phyloP scores from a whole-genome alignment of 2,888 invertebrate genomes.

The Xestia ashworthii region DNA sequence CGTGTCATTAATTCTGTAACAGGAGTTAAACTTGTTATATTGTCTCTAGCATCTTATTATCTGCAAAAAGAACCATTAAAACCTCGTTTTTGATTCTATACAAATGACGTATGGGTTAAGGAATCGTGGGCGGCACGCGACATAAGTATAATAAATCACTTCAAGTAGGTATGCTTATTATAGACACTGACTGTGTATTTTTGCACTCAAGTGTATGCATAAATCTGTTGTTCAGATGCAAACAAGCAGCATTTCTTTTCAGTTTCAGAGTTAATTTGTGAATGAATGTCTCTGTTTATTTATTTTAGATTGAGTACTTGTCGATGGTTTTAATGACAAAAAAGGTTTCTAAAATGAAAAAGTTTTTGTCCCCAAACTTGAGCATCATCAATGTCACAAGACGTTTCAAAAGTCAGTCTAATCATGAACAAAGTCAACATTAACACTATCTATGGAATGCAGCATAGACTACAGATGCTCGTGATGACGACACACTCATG shows the following conservation, averaged over 20 bases:
- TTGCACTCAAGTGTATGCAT: constrained; percentile 66
- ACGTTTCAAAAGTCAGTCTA: constrained; percentile 25
- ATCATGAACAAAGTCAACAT: constrained; percentile 68
- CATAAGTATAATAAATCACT: constrained; percentile 72
- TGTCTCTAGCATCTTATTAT: constrained; percentile 51
- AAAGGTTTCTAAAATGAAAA: not conserved
- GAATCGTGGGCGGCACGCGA: constrained; percentile 69
- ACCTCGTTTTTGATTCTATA: constrained; percentile 63
- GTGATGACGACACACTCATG: constrained; percentile 75
- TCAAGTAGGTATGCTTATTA: constrained; percentile 59
- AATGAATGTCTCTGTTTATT: constrained; percentile 47
- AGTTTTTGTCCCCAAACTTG: not conserved
- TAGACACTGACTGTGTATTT: constrained; percentile 61
- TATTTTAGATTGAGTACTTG: constrained; percentile 46
- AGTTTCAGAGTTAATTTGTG: constrained; percentile 46
- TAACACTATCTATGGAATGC: constrained; percentile 84
- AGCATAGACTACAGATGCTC: constrained; percentile 65
- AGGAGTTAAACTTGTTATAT: constrained; percentile 51
- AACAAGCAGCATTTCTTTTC: constrained; percentile 52
- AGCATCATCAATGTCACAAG: not conserved
- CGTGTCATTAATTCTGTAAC: constrained; percentile 62
- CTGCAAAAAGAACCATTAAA: constrained; percentile 66
- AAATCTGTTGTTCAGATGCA: constrained; percentile 65
- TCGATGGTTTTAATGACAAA: constrained; percentile 40
- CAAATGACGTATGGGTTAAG: constrained; percentile 65